Base-by-base conservation (phyloP, 1,140 invertebrate species). In the Matsumurasca onukii region DNA sequence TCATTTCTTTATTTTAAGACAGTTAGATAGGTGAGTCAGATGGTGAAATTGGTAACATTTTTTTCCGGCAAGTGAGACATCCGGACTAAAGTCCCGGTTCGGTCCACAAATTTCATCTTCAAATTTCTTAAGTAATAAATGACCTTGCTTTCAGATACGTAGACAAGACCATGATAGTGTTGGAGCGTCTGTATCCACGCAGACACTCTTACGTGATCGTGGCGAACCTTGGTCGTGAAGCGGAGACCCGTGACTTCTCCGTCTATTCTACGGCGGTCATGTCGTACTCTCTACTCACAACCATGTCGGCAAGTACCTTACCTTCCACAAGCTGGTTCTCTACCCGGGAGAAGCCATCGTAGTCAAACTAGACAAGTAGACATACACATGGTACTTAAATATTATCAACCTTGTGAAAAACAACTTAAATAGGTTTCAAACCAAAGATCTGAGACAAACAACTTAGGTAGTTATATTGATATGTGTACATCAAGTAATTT, bases 131-230 rank as follows among this genome's bases (percentile, higher is more conserved):
- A n/a, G n/a, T n/a, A n/a, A n/a, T n/a, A n/a, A n/a, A n/a, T n/a
- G n/a, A n/a, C n/a, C n/a, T 5, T 39, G 34, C 5, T 74, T 74
- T 29, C 63, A 83, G 81, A 30, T 83, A 86, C 73, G 82, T 83
- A 17, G 79, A 83, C 22, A 81, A 85, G 39, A 85, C 89, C 73
- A 79, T 91, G 24, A 75, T 92, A 12, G 84, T 91, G 0, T 81
- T 92, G 49, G 89, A 92, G 72, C 82, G 91, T 39, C 89, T 85
- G 82, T 92, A 89, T 78, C 90, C 91, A 3, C 82, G 91, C 20
- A 82, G 89, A 64, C 88, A 90, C 74, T 86, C 88, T 1, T 91
- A 87, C 73, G 87, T 90, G 0, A 84, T 89, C 52, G 83, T 92
- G 0, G 85, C 85, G 1, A 92, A 92, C 80, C 79, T 92, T 5